These are phyloP conservation scores for Oenanthe melanoleuca DNA, from an alignment of 2,113 vertebrate species.

Conservation along the genomic window DNA sequence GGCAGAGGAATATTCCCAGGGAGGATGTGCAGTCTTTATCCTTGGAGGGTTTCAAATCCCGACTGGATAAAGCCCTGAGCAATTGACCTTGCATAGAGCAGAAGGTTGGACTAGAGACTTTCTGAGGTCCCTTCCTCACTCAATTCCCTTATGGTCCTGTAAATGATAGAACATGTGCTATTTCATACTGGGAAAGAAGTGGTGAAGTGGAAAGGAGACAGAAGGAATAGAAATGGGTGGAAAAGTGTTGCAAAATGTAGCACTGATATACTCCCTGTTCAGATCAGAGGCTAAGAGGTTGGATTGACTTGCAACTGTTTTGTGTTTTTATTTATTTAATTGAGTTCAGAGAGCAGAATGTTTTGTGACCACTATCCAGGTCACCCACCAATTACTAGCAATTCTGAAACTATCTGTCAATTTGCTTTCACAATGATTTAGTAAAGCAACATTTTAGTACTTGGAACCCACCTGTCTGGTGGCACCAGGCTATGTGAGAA, in stretches of 20 bases:
- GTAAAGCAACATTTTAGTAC: background rate
- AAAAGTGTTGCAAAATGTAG: background rate
- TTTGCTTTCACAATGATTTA: background rate
- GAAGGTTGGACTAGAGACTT: background rate
- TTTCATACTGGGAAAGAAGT: background rate
- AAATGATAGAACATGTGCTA: background rate
- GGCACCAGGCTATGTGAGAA: background rate
- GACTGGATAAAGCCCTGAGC: background rate
- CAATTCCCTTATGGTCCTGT: background rate
- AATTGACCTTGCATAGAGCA: background rate
- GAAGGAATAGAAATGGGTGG: background rate
- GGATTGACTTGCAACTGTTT: background rate
- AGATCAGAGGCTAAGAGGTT: background rate
- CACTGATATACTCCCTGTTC: background rate
- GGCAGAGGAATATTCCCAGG: background rate
- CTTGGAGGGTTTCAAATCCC: background rate
- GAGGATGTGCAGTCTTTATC: background rate
- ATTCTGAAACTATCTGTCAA: background rate
- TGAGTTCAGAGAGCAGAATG: background rate
- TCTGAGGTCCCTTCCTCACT: background rate
- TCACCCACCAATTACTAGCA: background rate
- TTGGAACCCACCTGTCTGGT: background rate
- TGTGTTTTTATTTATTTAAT: background rate
- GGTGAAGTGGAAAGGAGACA: background rate
- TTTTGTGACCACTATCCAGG: background rate